Base-by-base conservation (phyloP, 2,113 vertebrate genomes). In the Pseudorasbora parva region DNA sequence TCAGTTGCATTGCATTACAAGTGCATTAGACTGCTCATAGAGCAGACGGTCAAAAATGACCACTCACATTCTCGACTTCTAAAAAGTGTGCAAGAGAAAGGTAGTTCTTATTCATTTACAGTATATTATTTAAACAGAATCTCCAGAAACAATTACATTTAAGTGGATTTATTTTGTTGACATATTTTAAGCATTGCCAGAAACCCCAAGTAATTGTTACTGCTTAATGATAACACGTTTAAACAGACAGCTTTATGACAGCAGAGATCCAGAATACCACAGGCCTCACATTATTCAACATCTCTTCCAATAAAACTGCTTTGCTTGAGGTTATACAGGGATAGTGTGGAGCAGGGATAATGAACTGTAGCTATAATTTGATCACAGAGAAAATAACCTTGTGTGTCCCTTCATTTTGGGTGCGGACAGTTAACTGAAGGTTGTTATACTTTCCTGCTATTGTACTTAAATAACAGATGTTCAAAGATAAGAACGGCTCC, bases 181-280 rank as follows among this genome's bases (percentile, higher is more conserved):
- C 68, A 23, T 72, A 72, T 47, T 47, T 45, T 47, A n/a, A 47
- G 72, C 72, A 54, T 21, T 19, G 25, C 45, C 72, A 75, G 25
- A 33, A 80, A 25, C 57, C 76, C 25, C 33, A 30, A 51, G 57
- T 66, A 80, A 51, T 51, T 43, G 54, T 60, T 60, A 49, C 6
- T 8, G 45, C 78, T 30, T 66, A 80, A 64, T 27, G 78, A 21
- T 17, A 51, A 9, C 41, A 45, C 59, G 49, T 62, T 80, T 66
- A 80, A 66, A 66, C 25, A 66, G 59, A 66, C 78, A 49, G 25
- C 27, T 80, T 66, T 49, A 64, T 79, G 37, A 49, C 43, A 49
- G 41, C 2, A 59, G 33, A 59, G 59, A 78, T 72, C n/a, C n/a
- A 45, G 45, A 23, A 47, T 41, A 23, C 56, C 76, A 45, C 56